Conservation (phyloP, 2,888 invertebrate genomes). For the Papilio demoleus region DNA sequence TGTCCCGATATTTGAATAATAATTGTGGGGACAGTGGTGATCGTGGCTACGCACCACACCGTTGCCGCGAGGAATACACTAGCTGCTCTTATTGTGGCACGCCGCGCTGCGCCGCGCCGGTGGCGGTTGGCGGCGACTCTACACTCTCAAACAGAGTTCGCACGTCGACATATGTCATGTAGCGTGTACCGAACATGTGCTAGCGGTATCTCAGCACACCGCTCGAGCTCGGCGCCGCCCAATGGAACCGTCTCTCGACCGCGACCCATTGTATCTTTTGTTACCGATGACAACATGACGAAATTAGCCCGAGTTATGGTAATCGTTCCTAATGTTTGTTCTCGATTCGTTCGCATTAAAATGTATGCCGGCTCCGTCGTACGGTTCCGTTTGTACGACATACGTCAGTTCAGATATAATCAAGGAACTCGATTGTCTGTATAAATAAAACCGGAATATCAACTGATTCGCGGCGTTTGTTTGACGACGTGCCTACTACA, state of each 20-base stretch:
- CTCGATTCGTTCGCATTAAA: constrained; percentile 9
- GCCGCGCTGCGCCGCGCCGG: background rate
- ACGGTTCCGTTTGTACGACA: constrained; percentile 24
- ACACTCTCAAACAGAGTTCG: constrained; percentile 33
- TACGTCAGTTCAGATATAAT: constrained; percentile 27
- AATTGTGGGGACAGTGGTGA: background rate
- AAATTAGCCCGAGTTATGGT: constrained; percentile 21
- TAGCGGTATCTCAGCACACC: constrained; percentile 30
- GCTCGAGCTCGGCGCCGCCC: constrained; percentile 8
- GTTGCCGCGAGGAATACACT: constrained; percentile 31
- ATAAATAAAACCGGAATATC: constrained; percentile 33
- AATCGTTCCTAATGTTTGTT: constrained; percentile 21
- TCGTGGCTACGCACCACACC: constrained; percentile 1
- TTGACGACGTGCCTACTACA: constrained; percentile 29
- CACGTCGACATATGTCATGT: constrained; percentile 30
- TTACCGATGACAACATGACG: constrained; percentile 23
- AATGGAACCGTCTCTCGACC: background rate
- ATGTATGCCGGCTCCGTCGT: constrained; percentile 13
- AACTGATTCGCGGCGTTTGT: constrained; percentile 31
- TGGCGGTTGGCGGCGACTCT: too few relatives aligned
- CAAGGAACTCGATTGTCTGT: constrained; percentile 28
- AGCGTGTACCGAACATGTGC: constrained; percentile 17
- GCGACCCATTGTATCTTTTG: constrained; percentile 12
- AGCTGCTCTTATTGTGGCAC: constrained; percentile 36
- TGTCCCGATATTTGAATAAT: constrained; percentile 1